Conservation (phyloP, 2,113 vertebrate species). For the Cranoglanis bouderius region DNA sequence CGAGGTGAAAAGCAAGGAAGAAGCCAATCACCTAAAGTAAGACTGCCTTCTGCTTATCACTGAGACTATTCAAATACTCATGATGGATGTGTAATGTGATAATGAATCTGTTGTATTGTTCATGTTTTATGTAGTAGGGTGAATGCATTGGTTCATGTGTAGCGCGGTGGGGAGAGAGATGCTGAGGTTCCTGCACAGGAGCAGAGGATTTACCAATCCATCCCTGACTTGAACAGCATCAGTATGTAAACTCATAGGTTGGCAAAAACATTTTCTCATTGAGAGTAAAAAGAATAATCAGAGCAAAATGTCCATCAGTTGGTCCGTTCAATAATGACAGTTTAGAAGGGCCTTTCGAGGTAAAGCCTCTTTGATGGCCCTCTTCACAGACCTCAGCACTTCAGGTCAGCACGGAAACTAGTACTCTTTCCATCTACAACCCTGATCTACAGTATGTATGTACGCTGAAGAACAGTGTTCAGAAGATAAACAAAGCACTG, state of each 20-base stretch:
- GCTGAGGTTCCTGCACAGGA: neutral
- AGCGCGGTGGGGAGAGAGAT: neutral
- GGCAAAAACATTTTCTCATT: neutral
- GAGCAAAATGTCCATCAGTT: neutral
- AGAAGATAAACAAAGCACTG: neutral
- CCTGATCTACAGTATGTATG: neutral
- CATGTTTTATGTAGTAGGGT: neutral
- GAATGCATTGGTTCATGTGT: neutral
- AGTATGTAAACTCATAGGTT: neutral
- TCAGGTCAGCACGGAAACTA: neutral
- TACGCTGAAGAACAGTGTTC: neutral
- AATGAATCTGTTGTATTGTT: neutral
- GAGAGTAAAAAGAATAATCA: neutral
- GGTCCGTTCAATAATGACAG: neutral
- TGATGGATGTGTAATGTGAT: neutral
- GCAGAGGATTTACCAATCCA: neutral
- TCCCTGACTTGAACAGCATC: neutral
- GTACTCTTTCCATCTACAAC: neutral
- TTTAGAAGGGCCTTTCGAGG: neutral
- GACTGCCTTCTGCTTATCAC: neutral
- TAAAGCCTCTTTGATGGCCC: neutral
- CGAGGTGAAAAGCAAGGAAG: neutral
- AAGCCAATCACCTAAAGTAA: neutral
- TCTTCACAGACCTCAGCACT: neutral
- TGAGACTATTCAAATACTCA: neutral